Evolutionary conservation across 2,888 invertebrate genomes (phyloP).

Genomic region (Meteorus cinctellus): DNA sequence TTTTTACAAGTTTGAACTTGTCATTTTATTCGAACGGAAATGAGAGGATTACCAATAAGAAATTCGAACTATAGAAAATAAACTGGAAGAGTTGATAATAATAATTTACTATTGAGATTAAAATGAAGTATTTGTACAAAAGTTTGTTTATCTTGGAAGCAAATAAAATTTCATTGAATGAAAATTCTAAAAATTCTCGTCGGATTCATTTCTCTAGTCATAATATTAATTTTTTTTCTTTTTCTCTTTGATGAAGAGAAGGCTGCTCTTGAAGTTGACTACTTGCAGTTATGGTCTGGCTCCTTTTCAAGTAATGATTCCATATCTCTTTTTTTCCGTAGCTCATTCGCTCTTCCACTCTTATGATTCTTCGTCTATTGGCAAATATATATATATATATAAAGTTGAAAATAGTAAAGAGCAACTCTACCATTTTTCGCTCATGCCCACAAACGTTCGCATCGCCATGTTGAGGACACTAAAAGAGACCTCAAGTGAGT

Average conservation of each 20-base stretch:
- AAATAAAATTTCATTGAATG: background rate
- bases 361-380: background rate
- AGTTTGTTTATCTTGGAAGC: too few relatives aligned
- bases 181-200: background rate
- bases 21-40: too few relatives aligned
- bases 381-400: background rate
- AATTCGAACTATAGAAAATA: too few relatives aligned
- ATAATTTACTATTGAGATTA: too few relatives aligned
- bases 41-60: too few relatives aligned
- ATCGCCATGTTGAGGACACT: constrained; percentile 19
- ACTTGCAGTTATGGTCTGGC: background rate
- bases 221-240: constrained; percentile 15
- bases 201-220: background rate
- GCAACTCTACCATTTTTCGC: background rate
- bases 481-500: constrained; percentile 10
- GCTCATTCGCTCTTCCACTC: background rate
- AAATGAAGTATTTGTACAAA: too few relatives aligned
- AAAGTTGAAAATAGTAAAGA: background rate
- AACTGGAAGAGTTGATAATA: too few relatives aligned
- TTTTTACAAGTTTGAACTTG: too few relatives aligned
- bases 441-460: constrained; percentile 3
- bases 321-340: background rate
- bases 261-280: background rate
- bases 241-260: background rate
- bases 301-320: background rate